Evolutionary conservation across 1,140 invertebrate genomes (phyloP).

Genomic region (Linepithema humile): DNA sequence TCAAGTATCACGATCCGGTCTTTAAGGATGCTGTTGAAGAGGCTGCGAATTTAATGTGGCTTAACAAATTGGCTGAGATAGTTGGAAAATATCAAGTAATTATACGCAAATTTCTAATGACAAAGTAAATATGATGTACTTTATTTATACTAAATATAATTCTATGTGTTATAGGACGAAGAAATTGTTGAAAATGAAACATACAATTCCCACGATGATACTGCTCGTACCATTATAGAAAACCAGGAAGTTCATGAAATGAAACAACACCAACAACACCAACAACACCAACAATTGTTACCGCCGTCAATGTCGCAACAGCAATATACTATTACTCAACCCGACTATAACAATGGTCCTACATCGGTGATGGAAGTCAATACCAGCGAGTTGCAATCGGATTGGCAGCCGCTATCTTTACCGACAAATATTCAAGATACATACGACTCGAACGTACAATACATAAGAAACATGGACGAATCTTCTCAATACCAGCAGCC

Average conservation of each 20-base stretch:
- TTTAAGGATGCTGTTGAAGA: slow-evolving; percentile 83
- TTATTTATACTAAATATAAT: background rate
- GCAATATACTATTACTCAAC: slow-evolving; percentile 67
- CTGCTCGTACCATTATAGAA: slow-evolving; percentile 23
- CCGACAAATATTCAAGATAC: slow-evolving; percentile 72
- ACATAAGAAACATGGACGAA: slow-evolving; percentile 67
- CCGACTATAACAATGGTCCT: slow-evolving; percentile 71
- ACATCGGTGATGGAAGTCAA: slow-evolving; percentile 75
- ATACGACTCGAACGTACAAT: slow-evolving; percentile 72
- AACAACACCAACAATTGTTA: slow-evolving; percentile 57
- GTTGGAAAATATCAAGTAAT: slow-evolving; percentile 76
- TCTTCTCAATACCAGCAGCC: slow-evolving; percentile 74
- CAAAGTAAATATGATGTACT: background rate
- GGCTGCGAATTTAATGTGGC: slow-evolving; percentile 78
- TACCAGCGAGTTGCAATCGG: slow-evolving; percentile 67
- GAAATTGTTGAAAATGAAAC: slow-evolving; percentile 74
- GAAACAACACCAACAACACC: slow-evolving; percentile 55
- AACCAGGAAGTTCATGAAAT: slow-evolving; percentile 62
- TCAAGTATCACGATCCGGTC: slow-evolving; percentile 93
- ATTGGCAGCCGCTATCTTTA: slow-evolving; percentile 78
- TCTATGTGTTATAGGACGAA: slow-evolving; percentile 66
- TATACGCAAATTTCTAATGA: background rate
- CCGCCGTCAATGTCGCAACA: slow-evolving; percentile 56
- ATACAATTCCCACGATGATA: slow-evolving; percentile 49
- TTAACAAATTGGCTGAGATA: slow-evolving; percentile 78